These are phyloP conservation scores for Drosophila trichaetosa DNA, from an alignment of 2,888 invertebrate species.

Conservation along the genomic window DNA sequence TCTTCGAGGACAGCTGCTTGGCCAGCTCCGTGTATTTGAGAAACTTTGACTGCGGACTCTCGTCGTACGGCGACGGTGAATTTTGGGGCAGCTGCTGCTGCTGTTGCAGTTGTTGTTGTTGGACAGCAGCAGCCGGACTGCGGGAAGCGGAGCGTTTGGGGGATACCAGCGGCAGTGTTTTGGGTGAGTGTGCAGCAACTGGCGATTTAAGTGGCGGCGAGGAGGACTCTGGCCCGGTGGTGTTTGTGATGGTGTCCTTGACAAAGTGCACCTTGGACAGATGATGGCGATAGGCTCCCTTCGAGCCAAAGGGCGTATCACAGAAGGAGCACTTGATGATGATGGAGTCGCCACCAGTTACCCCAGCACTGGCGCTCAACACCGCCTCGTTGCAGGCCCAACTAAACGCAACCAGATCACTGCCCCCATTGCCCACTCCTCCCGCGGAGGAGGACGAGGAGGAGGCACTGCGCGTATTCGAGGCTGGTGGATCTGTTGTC, in stretches of 20 bases:
- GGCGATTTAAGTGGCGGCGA: slow-evolving; percentile 86
- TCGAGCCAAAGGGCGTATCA: slow-evolving; percentile 97
- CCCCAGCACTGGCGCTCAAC: slow-evolving; percentile 87
- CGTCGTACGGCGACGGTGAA: slow-evolving; percentile 88
- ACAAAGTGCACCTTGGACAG: slow-evolving; percentile 98
- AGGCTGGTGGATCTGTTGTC: slow-evolving; percentile 90
- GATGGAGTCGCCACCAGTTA: slow-evolving; percentile 87
- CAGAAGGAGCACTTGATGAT: slow-evolving; percentile 98
- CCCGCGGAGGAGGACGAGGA: slow-evolving; percentile 20
- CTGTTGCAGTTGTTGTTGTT: neutral
- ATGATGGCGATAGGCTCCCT: slow-evolving; percentile 98
- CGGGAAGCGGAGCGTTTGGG: slow-evolving; percentile 74
- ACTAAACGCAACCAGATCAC: slow-evolving; percentile 92
- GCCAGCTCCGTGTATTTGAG: slow-evolving; percentile 99
- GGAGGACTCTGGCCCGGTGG: slow-evolving; percentile 87
- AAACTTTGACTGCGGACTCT: slow-evolving; percentile 98
- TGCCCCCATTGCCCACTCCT: slow-evolving; percentile 53
- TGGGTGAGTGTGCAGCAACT: slow-evolving; percentile 72
- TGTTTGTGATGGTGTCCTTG: slow-evolving; percentile 87
- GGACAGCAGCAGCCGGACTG: slow-evolving; percentile 67
- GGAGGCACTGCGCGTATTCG: slow-evolving; percentile 78
- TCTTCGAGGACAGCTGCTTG: slow-evolving; percentile 98
- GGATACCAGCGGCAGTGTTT: slow-evolving; percentile 67
- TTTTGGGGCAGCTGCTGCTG: slow-evolving; percentile 45
- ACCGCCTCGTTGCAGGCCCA: slow-evolving; percentile 98